Base-by-base conservation (phyloP, 2,888 invertebrate genomes). In the Drosophila nigritarsus region DNA sequence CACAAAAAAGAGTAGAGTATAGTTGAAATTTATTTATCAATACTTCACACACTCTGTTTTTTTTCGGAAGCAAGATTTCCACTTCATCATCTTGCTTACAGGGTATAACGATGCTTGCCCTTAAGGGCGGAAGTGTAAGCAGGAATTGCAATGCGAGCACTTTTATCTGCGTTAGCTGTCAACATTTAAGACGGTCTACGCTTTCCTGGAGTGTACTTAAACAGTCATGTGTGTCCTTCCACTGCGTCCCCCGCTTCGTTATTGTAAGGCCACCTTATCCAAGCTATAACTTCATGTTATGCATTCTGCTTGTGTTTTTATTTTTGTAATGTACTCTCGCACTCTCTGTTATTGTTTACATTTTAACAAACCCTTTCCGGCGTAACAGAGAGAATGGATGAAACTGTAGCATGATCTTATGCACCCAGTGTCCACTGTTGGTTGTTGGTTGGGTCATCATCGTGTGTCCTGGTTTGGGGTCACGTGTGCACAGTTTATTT, bases 401-500 rank as follows among this genome's bases (percentile, higher is more conserved):
- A 63, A 69, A 45, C 3, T 65, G 71, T 71, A 64, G 78, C 74
- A 69, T 69, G 69, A 42, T 60, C 66, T 68, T 66, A 36, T 70
- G 70, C 65, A 64, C 36, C 45, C 24, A 60, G 38, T 60, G 73
- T 50, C 56, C 58, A 38, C 48, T 62, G 40, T 59, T 59, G 32
- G 30, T 42, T 54, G 49, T 18, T 15, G 27, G 61, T 69, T 69
- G 71, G 68, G 65, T 78, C 79, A 78, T 79, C 78, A 68, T 60
- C 78, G 56, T 74, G 65, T 78, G 72, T 49, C 65, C 56, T 56
- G 48, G 60, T 79, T 77, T 73, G 75, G 85, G 83, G 89, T 89
- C 89, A 89, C 87, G 86, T 89, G 87, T 84, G 77, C 72, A 68
- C 78, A 85, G 80, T 85, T 85, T 89, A 87, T 87, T 89, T 87